Conservation (phyloP, 2,113 vertebrate species). For the Oreochromis aureus region DNA sequence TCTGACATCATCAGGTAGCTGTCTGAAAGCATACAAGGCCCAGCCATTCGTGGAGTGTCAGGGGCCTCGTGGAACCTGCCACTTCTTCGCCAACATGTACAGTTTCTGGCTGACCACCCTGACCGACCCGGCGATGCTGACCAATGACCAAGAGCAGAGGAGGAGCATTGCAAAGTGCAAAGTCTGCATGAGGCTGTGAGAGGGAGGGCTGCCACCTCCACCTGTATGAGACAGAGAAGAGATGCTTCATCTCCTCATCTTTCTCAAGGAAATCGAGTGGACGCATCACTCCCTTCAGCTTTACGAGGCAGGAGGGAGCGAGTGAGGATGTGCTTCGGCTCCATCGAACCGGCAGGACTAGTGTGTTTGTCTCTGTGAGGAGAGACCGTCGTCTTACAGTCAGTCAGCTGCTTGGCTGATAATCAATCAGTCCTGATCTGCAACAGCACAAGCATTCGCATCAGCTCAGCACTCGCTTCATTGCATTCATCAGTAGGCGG, state of each 20-base stretch:
- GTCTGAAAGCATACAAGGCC: conserved; percentile 80
- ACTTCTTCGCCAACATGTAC: conserved; percentile 84
- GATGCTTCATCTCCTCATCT: neutral
- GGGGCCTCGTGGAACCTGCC: conserved; percentile 86
- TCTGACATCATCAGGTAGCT: conserved; percentile 87
- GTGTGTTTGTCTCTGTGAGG: neutral
- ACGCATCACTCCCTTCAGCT: neutral
- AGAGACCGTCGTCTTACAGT: neutral
- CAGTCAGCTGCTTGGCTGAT: neutral
- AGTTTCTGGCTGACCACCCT: conserved; percentile 85
- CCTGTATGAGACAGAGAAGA: neutral
- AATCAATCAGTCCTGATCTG: neutral
- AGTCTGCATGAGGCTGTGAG: conserved; percentile 80
- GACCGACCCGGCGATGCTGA: conserved; percentile 61
- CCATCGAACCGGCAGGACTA: neutral
- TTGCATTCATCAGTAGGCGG: neutral
- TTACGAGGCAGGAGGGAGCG: neutral
- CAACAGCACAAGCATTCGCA: neutral
- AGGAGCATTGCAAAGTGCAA: conserved; percentile 76
- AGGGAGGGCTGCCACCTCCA: neutral
- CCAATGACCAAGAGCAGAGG: conserved; percentile 69
- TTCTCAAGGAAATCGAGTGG: neutral
- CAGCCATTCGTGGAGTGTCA: conserved; percentile 90
- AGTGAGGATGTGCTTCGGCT: neutral
- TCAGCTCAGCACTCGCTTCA: neutral